These are phyloP conservation scores for Phenacoccus solenopsis DNA, from an alignment of 1,140 invertebrate genomes.

Conservation along the genomic window DNA sequence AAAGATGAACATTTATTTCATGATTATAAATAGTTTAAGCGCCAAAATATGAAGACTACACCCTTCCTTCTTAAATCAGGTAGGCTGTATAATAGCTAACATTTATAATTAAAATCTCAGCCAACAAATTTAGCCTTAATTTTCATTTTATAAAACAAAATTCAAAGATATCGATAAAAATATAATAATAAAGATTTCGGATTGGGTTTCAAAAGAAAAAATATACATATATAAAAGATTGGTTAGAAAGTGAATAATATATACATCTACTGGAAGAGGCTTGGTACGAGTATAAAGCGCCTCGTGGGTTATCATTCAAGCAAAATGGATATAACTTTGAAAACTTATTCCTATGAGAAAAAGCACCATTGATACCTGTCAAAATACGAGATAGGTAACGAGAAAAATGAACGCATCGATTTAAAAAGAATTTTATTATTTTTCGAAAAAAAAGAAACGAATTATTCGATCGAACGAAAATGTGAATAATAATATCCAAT, in stretches of 20 bases:
- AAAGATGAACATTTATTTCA: too few species aligned
- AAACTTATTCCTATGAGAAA: not conserved
- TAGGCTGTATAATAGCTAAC: too few species aligned
- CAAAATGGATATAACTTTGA: not conserved
- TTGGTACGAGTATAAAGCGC: not conserved
- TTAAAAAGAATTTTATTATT: not conserved
- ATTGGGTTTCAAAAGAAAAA: too few species aligned
- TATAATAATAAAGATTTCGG: too few species aligned
- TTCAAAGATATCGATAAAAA: too few species aligned
- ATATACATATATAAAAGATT: not conserved
- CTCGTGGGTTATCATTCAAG: not conserved
- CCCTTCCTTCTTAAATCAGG: too few species aligned
- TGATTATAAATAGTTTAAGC: too few species aligned
- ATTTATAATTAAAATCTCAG: too few species aligned
- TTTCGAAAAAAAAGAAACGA: not conserved
- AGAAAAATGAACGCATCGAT: not conserved
- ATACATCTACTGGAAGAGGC: not conserved
- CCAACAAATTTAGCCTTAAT: too few species aligned
- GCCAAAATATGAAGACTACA: too few species aligned
- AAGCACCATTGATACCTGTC: not conserved
- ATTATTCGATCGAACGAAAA: not conserved
- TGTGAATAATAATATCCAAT: too few species aligned
- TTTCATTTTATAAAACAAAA: too few species aligned
- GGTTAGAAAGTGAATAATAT: not conserved
- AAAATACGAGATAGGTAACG: not conserved